Conservation (phyloP, 2,888 invertebrate species). For the Nomada fucata region DNA sequence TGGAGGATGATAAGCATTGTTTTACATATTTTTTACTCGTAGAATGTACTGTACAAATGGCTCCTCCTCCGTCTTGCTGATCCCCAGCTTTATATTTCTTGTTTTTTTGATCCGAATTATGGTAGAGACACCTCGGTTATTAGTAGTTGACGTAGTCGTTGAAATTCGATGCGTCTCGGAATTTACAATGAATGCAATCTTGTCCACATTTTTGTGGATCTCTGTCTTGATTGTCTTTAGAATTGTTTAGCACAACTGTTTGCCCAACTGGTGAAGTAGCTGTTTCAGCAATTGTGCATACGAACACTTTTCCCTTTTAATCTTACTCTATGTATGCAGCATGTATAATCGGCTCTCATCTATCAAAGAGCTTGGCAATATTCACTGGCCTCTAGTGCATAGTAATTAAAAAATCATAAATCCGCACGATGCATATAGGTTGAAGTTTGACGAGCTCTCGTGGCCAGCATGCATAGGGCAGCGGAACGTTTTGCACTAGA, state of each 20-base stretch:
- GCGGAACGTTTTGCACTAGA: neutral
- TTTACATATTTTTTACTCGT: neutral
- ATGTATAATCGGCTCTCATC: neutral
- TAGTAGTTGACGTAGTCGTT: too few relatives aligned
- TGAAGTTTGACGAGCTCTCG: conserved; percentile 32
- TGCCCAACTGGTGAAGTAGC: neutral
- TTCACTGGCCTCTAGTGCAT: neutral
- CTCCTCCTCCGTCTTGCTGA: neutral
- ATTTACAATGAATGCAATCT: conserved; percentile 21
- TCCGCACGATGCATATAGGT: neutral
- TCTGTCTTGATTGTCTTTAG: neutral
- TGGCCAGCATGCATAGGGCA: neutral
- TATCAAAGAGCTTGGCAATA: too few relatives aligned
- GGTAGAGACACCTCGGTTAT: neutral
- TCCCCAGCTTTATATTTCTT: neutral
- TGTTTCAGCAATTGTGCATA: neutral
- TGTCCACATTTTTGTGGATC: conserved; percentile 12
- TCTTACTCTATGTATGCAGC: conserved; percentile 1
- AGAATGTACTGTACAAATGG: neutral
- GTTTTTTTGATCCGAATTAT: neutral
- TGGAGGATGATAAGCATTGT: neutral
- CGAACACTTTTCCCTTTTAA: conserved; percentile 1
- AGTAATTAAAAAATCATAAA: conserved; percentile 24
- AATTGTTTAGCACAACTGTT: conserved; percentile 14
- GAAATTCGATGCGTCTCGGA: neutral